A percentile compares a stretch with the other conserved stretches of the same genome.
phyloP scores from a whole-genome alignment of 2,797 vertebrate genomes.

The Gouania willdenowi region DNA sequence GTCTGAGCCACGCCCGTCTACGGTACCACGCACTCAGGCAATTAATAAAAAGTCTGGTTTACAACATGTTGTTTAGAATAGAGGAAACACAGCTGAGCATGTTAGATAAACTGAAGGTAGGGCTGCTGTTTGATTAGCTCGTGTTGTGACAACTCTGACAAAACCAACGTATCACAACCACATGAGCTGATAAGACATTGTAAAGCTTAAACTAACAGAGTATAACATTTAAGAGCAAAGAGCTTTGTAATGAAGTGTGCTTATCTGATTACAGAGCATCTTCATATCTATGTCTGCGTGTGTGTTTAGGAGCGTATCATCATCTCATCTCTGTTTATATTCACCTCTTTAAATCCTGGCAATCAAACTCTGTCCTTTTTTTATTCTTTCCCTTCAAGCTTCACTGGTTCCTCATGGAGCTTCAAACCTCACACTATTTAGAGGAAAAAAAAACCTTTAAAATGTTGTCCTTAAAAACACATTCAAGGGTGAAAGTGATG shows the following conservation, averaged over 20 bases:
- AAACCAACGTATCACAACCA: too few relatives aligned
- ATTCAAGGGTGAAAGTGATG: constrained; percentile 4
- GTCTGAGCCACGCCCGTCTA: constrained; percentile 56
- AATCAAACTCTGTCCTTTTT: constrained; percentile 4
- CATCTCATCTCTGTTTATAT: constrained; percentile 18
- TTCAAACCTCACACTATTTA: too few relatives aligned
- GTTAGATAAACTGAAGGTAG: background rate
- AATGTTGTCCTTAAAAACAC: too few relatives aligned
- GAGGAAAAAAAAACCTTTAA: too few relatives aligned
- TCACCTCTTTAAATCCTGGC: background rate
- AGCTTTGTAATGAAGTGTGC: constrained; percentile 42
- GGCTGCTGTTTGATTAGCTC: background rate
- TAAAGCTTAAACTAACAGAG: constrained; percentile 2
- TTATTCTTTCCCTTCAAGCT: too few relatives aligned
- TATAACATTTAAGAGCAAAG: constrained; percentile 32
- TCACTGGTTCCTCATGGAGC: too few relatives aligned
- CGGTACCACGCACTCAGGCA: constrained; percentile 24
- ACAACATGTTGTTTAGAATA: background rate
- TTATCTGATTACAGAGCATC: constrained; percentile 55
- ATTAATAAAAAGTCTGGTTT: constrained; percentile 23
- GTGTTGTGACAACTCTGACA: background rate
- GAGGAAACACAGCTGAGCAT: background rate
- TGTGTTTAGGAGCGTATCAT: constrained; percentile 37
- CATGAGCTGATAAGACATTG: background rate
- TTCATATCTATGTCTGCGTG: constrained; percentile 33